A percentile compares a stretch with the other conserved stretches of the same genome.
Conservation (phyloP, 2,113 vertebrate species). For the Eolophus roseicapilla region DNA sequence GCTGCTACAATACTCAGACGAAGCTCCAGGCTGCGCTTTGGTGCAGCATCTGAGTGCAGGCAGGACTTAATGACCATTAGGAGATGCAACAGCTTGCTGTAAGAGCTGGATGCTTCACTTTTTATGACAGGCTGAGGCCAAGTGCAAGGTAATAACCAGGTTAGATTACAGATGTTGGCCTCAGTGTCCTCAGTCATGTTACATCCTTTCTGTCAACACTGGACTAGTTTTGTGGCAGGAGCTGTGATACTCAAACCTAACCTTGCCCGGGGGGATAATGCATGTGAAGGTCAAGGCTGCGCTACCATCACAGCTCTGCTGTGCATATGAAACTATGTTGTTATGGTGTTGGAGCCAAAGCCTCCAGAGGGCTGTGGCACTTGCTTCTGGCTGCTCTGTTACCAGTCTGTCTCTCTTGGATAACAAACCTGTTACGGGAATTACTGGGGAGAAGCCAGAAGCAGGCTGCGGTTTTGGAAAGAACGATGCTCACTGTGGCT, state of each 20-base stretch:
- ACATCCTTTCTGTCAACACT: background rate
- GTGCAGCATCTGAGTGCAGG: accelerated
- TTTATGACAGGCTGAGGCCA: background rate
- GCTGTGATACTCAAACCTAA: background rate
- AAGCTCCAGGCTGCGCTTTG: background rate
- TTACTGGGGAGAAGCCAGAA: background rate
- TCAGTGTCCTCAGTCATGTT: background rate
- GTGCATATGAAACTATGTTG: accelerated
- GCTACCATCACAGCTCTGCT: background rate
- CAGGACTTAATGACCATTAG: background rate
- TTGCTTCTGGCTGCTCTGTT: background rate
- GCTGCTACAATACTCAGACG: accelerated
- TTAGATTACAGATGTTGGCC: background rate
- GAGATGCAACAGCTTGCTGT: background rate
- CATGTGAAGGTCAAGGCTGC: accelerated
- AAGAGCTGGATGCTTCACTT: background rate
- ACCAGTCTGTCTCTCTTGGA: background rate
- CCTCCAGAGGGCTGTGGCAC: background rate
- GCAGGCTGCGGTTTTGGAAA: background rate
- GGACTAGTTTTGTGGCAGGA: background rate
- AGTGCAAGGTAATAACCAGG: too few relatives aligned
- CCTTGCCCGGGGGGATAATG: accelerated
- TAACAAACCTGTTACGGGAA: background rate
- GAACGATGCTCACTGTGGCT: background rate
- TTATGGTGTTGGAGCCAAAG: background rate